Evolutionary conservation across 1,140 invertebrate species (phyloP), one percentile per base, ranked within the genome.

Genomic region (Forficula auricularia): DNA sequence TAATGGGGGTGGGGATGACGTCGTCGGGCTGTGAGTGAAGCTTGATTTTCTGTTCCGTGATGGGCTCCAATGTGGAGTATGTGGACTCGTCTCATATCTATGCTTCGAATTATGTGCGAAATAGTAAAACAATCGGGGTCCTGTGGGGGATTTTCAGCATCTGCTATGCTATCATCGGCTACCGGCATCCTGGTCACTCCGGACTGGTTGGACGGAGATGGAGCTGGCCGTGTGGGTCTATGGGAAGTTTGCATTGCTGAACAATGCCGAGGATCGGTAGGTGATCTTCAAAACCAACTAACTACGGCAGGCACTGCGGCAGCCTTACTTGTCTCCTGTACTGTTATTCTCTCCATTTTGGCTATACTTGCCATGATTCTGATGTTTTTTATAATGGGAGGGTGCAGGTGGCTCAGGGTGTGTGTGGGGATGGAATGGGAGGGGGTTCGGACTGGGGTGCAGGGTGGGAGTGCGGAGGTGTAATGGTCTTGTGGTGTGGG

Each of bases 71-170:
- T 70, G 81, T 88, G 50, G 83, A 88, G 59, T 89, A 88, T 61
- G 80, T 87, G 39, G 84, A 88, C 57, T 82, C 81, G 38, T 78
- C 78, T 41, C 83, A 89, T 61, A 74, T 88, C 57, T 86, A 89
- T 61, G 84, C 83, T 39, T 83, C 84, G 15, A 91, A 86, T 62
- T 96, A 95, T 62, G 81, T 91, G 33, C 72, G 90, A 54, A 95
- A 96, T 71, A 90, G 86, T 36, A 88, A 91, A 67, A 90, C 91
- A 31, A 90, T 97, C 42, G 90, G 87, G 32, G 88, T 97, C 13
- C 67, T 96, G 35, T 97, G 94, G 94, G 90, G 81, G 15, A 85
- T 96, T 50, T 95, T 97, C 59, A 84, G 86, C 40, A 84, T 95
- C 54, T 96, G 91, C 63, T 96, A 90, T 61, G 85, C 87, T 38